Evolutionary conservation across 2,888 invertebrate species (phyloP).

Genomic region (Apotomis turbidana): DNA sequence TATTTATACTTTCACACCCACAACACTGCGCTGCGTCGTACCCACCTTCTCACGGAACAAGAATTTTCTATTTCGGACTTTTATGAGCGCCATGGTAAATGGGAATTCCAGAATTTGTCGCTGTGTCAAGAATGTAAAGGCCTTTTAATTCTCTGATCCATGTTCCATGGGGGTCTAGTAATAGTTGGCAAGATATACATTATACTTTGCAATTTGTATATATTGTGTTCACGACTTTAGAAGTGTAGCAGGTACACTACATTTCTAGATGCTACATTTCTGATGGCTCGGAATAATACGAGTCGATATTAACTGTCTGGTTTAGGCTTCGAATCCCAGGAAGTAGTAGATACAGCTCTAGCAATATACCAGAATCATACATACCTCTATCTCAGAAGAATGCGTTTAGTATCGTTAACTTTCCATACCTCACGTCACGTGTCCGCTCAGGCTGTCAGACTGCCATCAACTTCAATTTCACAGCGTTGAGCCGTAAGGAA

Average conservation of each 20-base stretch:
- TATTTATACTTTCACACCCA: conserved; percentile 77
- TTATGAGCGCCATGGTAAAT: conserved; percentile 54
- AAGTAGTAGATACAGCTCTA: too few relatives aligned
- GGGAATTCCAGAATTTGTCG: conserved; percentile 49
- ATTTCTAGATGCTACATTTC: too few relatives aligned
- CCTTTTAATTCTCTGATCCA: neutral
- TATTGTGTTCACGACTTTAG: too few relatives aligned
- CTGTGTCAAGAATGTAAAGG: conserved; percentile 27
- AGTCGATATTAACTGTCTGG: too few relatives aligned
- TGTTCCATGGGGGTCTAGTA: neutral
- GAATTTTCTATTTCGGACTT: conserved; percentile 71
- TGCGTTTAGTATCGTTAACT: conserved; percentile 10
- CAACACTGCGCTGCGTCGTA: conserved; percentile 56
- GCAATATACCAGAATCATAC: neutral
- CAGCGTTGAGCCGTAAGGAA: conserved; percentile 46
- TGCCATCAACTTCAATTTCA: conserved; percentile 46
- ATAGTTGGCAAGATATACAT: neutral
- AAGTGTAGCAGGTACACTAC: too few relatives aligned
- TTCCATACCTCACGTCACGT: conserved; percentile 27
- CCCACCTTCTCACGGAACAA: conserved; percentile 58
- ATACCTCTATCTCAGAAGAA: conserved; percentile 4
- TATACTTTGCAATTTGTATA: too few relatives aligned
- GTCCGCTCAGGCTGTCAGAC: conserved; percentile 13
- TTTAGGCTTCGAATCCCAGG: too few relatives aligned
- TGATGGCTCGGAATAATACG: too few relatives aligned